These are phyloP conservation scores for Setipinna tenuifilis DNA, from an alignment of 2,797 vertebrate species.

Conservation along the genomic window DNA sequence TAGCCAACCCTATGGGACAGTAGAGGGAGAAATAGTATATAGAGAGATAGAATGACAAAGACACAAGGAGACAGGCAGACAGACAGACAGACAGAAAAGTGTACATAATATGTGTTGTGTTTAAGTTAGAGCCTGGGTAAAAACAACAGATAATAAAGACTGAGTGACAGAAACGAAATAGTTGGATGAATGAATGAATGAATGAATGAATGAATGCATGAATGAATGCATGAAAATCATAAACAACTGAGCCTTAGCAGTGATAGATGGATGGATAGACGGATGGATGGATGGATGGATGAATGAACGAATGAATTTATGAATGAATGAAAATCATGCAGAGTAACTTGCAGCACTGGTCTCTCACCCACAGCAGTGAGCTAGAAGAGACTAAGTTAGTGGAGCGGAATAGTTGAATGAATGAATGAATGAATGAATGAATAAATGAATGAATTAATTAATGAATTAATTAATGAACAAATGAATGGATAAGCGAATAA, in stretches of 20 bases:
- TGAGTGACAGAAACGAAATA: neutral
- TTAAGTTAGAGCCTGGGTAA: neutral
- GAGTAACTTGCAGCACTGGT: no score
- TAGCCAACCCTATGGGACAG: constrained; percentile 62
- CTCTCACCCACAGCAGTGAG: no score
- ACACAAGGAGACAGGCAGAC: neutral
- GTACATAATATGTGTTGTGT: neutral
- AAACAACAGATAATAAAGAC: neutral
- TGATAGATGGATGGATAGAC: no score
- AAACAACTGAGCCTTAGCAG: no score
- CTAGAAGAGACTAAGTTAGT: no score
- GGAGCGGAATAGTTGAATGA: no score
- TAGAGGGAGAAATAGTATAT: neutral
- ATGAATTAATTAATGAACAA: no score
- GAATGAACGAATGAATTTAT: no score
- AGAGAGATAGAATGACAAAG: neutral
- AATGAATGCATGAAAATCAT: neutral
- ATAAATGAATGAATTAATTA: no score
- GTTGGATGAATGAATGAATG: neutral
- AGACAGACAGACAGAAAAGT: neutral
- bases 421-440: no score
- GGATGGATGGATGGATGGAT: no score
- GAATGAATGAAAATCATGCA: no score
- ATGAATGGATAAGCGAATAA: neutral
- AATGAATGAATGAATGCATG: neutral